Percentiles rank a stretch among this genome's conserved stretches.
phyloP scores from a whole-genome alignment of 2,888 invertebrate species.

The Cenopis cana region DNA sequence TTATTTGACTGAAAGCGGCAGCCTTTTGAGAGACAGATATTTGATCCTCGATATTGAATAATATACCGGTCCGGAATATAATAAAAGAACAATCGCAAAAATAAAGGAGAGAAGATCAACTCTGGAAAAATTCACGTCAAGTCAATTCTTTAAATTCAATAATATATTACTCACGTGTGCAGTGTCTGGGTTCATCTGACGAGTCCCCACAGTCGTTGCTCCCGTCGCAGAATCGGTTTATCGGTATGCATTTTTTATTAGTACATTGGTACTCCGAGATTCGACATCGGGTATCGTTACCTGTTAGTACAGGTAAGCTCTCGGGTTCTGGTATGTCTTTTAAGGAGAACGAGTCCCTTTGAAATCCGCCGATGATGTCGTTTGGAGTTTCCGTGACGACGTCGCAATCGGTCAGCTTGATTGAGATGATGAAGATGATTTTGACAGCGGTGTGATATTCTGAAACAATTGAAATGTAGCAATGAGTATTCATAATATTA shows the following conservation, averaged over 20 bases:
- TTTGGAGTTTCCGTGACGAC: constrained; percentile 61
- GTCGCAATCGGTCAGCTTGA: constrained; percentile 70
- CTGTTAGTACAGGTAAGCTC: constrained; percentile 73
- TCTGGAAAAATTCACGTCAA: not conserved
- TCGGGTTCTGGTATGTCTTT: constrained; percentile 73
- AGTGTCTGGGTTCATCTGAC: constrained; percentile 92
- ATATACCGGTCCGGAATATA: too few relatives aligned
- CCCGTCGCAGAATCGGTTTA: constrained; percentile 92
- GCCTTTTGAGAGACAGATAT: too few relatives aligned
- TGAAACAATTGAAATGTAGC: constrained; percentile 64
- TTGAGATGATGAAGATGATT: constrained; percentile 61
- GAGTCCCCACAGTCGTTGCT: constrained; percentile 92
- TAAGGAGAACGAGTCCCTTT: constrained; percentile 59
- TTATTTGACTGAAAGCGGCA: too few relatives aligned
- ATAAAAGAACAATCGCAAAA: too few relatives aligned
- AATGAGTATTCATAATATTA: not conserved
- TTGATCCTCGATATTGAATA: too few relatives aligned
- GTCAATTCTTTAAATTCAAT: constrained; percentile 10
- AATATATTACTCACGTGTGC: constrained; percentile 89
- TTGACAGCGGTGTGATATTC: constrained; percentile 64
- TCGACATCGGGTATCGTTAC: constrained; percentile 84
- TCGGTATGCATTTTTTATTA: constrained; percentile 87
- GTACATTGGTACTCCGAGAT: constrained; percentile 88
- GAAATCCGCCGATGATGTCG: constrained; percentile 53
- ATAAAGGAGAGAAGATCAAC: not conserved